Conservation (phyloP, 1,140 invertebrate genomes). For the Anastrepha ludens region DNA sequence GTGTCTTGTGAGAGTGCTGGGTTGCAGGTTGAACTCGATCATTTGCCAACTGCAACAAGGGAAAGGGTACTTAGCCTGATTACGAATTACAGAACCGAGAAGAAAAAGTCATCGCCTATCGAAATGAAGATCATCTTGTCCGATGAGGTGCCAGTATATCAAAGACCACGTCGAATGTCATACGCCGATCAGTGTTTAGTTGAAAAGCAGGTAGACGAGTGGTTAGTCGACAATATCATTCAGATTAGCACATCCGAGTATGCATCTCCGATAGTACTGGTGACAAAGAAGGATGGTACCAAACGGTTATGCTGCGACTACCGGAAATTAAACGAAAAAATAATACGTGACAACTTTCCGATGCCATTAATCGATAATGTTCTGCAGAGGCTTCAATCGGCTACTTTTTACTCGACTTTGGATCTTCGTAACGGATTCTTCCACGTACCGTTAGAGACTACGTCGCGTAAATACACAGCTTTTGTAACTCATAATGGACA, state of each 20-base stretch:
- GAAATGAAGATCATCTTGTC: not conserved
- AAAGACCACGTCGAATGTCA: not conserved
- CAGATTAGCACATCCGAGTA: no score
- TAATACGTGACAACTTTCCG: conserved; percentile 58
- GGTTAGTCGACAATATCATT: no score
- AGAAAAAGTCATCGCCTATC: not conserved
- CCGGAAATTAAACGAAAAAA: conserved; percentile 59
- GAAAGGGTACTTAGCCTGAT: not conserved
- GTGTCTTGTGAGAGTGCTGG: no score
- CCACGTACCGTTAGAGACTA: no score
- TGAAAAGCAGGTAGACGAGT: not conserved
- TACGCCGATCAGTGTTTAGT: not conserved
- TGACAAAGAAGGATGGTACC: no score
- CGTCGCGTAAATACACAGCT: no score
- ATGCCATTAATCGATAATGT: conserved; percentile 61
- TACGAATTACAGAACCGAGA: not conserved
- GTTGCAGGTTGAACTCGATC: not conserved
- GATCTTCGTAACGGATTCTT: conserved; percentile 76
- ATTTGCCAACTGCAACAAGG: not conserved
- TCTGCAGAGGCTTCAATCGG: conserved; percentile 10
- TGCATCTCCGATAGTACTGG: no score
- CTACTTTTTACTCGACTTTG: conserved; percentile 72
- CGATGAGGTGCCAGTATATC: no score
- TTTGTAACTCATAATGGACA: no score
- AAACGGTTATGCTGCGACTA: conserved; percentile 61